Conservation (phyloP, 2,888 invertebrate species). For the Morpho deidamia region DNA sequence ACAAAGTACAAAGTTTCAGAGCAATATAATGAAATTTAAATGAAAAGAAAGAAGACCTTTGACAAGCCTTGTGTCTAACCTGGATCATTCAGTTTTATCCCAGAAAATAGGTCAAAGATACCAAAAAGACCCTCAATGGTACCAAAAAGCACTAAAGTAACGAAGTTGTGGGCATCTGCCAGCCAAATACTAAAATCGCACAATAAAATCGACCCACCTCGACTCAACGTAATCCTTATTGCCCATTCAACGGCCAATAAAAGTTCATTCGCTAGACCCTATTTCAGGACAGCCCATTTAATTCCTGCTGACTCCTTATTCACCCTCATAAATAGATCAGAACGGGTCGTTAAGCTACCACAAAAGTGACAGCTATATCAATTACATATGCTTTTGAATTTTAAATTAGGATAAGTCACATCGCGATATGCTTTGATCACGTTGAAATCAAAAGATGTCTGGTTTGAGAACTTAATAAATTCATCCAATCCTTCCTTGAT, state of each 20-base stretch:
- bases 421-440: no score
- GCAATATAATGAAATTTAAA: no score
- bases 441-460: no score
- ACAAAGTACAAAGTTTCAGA: no score
- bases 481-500: no score
- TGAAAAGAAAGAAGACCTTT: no score
- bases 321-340: constrained; percentile 4
- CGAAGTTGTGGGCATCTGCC: not conserved
- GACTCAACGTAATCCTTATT: not conserved
- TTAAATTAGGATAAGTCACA: no score
- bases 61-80: no score
- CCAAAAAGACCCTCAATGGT: no score
- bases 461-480: no score
- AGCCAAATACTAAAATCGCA: not conserved
- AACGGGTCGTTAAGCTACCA: not conserved
- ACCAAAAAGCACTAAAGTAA: not conserved
- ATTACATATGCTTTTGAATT: not conserved
- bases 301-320: constrained; percentile 1
- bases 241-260: not conserved
- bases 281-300: constrained; percentile 1
- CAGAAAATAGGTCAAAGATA: no score
- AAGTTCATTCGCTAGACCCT: not conserved
- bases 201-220: not conserved
- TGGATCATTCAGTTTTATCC: no score
- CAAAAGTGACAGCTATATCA: not conserved